phyloP scores from a whole-genome alignment of 2,113 vertebrate genomes.

The Stegastes partitus region DNA sequence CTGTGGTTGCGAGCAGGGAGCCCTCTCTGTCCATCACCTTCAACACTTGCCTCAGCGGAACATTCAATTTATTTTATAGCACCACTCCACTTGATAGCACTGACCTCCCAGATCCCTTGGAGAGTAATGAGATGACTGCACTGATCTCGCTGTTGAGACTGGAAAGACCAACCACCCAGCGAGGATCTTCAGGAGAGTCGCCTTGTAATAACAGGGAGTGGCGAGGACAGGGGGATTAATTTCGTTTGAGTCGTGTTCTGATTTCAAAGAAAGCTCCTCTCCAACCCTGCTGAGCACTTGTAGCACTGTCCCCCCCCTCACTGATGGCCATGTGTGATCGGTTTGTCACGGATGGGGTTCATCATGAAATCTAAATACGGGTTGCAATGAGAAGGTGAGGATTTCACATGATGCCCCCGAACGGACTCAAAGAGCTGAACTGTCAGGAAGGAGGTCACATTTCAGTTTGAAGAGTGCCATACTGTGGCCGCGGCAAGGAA shows the following conservation, averaged over 20 bases:
- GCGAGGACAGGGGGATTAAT: slow-evolving; percentile 59
- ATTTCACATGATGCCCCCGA: slow-evolving; percentile 41
- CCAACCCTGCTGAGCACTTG: slow-evolving; percentile 31
- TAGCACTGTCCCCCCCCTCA: slow-evolving; percentile 42
- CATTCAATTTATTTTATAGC: slow-evolving; percentile 85
- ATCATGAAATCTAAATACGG: slow-evolving; percentile 64
- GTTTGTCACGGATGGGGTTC: slow-evolving; percentile 59
- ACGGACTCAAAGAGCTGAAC: slow-evolving; percentile 55
- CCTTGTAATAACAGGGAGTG: slow-evolving; percentile 39
- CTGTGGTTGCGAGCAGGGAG: slow-evolving; percentile 52
- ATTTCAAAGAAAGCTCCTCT: slow-evolving; percentile 63
- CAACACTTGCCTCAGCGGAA: slow-evolving; percentile 79
- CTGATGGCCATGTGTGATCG: slow-evolving; percentile 60
- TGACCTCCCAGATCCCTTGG: slow-evolving; percentile 74
- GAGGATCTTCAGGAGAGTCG: slow-evolving; percentile 59
- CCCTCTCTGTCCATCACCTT: slow-evolving; percentile 83
- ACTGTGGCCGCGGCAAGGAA: slow-evolving; percentile 64
- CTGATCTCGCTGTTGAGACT: slow-evolving; percentile 69
- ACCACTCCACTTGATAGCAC: slow-evolving; percentile 82
- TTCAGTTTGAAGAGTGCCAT: slow-evolving; percentile 71
- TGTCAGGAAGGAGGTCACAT: slow-evolving; percentile 57
- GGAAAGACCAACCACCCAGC: slow-evolving; percentile 55
- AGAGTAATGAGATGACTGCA: slow-evolving; percentile 79
- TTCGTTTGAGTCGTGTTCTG: slow-evolving; percentile 45
- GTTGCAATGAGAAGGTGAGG: slow-evolving; percentile 23